These are phyloP conservation scores for Nothocercus nigrocapillus DNA, from an alignment of 2,113 vertebrate genomes.

Conservation along the genomic window DNA sequence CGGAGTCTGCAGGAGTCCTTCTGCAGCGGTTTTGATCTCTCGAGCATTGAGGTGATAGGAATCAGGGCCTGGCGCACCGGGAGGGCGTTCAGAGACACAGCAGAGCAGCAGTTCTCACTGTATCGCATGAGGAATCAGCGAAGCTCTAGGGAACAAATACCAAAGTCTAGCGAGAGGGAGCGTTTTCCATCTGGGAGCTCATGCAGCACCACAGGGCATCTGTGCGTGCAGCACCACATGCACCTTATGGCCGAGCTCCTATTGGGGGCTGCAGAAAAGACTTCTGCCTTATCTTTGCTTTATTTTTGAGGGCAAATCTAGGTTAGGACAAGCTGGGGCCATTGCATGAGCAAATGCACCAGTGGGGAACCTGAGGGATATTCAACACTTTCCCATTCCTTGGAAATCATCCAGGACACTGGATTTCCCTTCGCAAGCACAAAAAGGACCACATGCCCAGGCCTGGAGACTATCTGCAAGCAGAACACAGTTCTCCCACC, in stretches of 20 bases:
- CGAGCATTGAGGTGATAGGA: conserved; percentile 16
- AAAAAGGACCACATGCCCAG: not conserved
- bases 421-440: not conserved
- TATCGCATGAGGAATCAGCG: not conserved
- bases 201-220: not conserved
- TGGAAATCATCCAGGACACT: not conserved
- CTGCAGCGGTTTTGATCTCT: conserved; percentile 34
- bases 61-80: not conserved
- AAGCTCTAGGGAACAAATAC: not conserved
- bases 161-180: not conserved
- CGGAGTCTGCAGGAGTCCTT: not conserved
- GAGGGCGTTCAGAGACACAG: not conserved
- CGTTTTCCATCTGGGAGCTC: not conserved
- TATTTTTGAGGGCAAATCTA: not conserved
- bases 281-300: not conserved
- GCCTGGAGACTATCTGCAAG: not conserved
- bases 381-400: not conserved
- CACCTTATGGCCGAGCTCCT: rapidly evolving
- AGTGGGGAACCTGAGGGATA: not conserved
- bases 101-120: rapidly evolving
- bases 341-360: not conserved
- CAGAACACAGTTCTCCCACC: not conserved
- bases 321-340: not conserved
- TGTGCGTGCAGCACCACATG: rapidly evolving
- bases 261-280: not conserved